Evolutionary conservation across 1,140 invertebrate genomes (phyloP).

Genomic region (Condylostylus longicornis): DNA sequence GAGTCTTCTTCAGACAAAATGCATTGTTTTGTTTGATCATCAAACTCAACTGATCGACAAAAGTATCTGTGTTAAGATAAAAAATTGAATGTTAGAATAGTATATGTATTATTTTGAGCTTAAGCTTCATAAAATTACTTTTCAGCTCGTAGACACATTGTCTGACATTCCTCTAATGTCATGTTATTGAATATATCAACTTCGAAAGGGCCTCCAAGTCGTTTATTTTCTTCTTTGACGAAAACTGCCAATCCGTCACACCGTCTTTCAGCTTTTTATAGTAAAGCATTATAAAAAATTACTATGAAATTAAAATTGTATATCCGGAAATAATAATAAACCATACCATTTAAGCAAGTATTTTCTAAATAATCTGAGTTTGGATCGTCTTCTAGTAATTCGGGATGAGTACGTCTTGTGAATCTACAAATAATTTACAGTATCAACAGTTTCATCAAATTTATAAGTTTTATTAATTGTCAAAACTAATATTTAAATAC

Average conservation of each 20-base stretch:
- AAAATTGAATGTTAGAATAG: background rate
- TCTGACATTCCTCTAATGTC: conserved; percentile 69
- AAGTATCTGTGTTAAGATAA: conserved; percentile 60
- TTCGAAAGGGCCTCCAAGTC: conserved; percentile 73
- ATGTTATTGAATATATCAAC: conserved; percentile 72
- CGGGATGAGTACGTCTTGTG: conserved; percentile 69
- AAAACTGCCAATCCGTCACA: conserved; percentile 74
- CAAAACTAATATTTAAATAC: conserved; percentile 2
- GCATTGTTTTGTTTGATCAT: conserved; percentile 68
- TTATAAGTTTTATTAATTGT: background rate
- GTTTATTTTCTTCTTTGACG: conserved; percentile 75
- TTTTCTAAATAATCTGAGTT: conserved; percentile 84
- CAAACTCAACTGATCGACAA: conserved; percentile 78
- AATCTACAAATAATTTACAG: conserved; percentile 35
- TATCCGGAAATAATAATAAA: background rate
- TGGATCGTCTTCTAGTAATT: conserved; percentile 64
- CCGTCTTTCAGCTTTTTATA: conserved; percentile 53
- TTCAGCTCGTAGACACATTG: conserved; percentile 59
- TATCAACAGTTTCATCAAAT: background rate
- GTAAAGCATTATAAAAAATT: conserved; percentile 1
- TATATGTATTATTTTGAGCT: background rate
- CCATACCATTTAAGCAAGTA: conserved; percentile 69
- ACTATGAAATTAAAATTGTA: background rate
- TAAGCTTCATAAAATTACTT: conserved; percentile 38
- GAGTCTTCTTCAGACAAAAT: conserved; percentile 80